Evolutionary conservation across 2,888 invertebrate species (phyloP).

Genomic region (Megalurothrips usitatus): DNA sequence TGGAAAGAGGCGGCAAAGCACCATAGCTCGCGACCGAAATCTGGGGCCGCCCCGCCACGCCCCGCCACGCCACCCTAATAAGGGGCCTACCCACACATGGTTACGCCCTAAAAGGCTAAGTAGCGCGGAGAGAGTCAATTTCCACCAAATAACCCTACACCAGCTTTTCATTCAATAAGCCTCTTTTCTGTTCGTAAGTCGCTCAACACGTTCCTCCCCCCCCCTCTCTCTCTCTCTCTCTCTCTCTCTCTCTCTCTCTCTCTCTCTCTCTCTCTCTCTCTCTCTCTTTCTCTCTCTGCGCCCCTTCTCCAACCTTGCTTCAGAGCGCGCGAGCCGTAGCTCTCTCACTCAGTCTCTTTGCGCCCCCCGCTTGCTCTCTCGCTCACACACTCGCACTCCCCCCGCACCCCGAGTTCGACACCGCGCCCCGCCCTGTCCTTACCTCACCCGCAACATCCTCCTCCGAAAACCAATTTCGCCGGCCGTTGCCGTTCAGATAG

Average conservation of each 20-base stretch:
- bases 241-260: not conserved
- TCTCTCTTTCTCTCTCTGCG: not conserved
- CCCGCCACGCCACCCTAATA: not conserved
- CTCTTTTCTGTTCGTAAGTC: conserved; percentile 24
- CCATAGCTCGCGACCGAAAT: not conserved
- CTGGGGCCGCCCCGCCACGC: not conserved
- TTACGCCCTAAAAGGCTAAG: conserved; percentile 19
- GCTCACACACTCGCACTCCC: not conserved
- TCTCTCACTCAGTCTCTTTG: not conserved
- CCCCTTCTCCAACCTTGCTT: not conserved
- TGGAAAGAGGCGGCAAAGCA: not conserved
- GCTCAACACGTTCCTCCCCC: not conserved
- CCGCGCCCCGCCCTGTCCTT: no score
- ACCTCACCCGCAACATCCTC: no score
- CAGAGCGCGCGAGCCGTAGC: not conserved
- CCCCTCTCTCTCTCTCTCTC: no score
- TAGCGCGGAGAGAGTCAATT: conserved; percentile 19
- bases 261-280: not conserved
- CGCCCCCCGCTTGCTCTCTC: not conserved
- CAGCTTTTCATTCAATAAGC: conserved; percentile 23
- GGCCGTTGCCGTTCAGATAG: not conserved
- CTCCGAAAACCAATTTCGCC: no score
- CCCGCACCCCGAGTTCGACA: not conserved
- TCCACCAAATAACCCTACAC: conserved; percentile 26
- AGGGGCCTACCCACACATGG: conserved; percentile 17